These are phyloP conservation scores for Lasioglossum figueresi DNA, from an alignment of 2,888 invertebrate species.

Conservation along the genomic window DNA sequence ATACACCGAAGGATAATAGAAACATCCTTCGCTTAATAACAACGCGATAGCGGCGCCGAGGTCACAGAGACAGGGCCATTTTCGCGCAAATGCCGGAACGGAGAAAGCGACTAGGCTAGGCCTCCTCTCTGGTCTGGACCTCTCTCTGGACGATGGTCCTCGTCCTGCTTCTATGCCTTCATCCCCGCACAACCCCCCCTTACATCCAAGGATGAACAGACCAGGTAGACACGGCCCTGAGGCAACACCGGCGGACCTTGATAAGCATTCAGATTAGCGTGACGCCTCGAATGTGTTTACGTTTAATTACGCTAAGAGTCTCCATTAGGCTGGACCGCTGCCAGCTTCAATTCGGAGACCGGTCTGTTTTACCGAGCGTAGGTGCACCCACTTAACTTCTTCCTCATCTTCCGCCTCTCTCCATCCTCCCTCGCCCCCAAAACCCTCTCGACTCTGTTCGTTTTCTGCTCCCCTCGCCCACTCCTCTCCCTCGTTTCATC, in stretches of 20 bases:
- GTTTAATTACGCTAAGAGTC: slow-evolving; percentile 84
- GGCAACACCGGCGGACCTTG: slow-evolving; percentile 81
- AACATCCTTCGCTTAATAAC: slow-evolving; percentile 62
- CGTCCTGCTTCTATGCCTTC: neutral
- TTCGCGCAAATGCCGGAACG: slow-evolving; percentile 50
- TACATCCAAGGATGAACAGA: slow-evolving; percentile 74
- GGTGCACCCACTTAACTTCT: slow-evolving; percentile 80
- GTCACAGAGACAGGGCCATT: slow-evolving; percentile 49
- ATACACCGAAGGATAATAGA: slow-evolving; percentile 62
- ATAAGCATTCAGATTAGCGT: slow-evolving; percentile 83
- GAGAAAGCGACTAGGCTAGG: slow-evolving; percentile 42
- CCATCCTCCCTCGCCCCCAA: neutral
- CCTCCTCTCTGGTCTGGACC: neutral
- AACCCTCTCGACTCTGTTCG: slow-evolving; percentile 8
- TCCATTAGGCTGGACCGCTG: slow-evolving; percentile 84
- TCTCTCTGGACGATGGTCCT: neutral
- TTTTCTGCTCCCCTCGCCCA: slow-evolving; percentile 8
- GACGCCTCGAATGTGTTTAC: slow-evolving; percentile 84
- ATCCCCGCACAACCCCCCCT: slow-evolving; percentile 7
- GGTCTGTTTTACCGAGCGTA: slow-evolving; percentile 79
- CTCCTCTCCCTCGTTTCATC: neutral
- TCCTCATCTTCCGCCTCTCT: slow-evolving; percentile 37
- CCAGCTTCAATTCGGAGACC: slow-evolving; percentile 78
- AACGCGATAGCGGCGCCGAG: slow-evolving; percentile 39
- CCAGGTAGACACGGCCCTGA: slow-evolving; percentile 77